These are phyloP conservation scores for Tetramorium bicarinatum DNA, from an alignment of 2,888 invertebrate genomes.

Conservation along the genomic window DNA sequence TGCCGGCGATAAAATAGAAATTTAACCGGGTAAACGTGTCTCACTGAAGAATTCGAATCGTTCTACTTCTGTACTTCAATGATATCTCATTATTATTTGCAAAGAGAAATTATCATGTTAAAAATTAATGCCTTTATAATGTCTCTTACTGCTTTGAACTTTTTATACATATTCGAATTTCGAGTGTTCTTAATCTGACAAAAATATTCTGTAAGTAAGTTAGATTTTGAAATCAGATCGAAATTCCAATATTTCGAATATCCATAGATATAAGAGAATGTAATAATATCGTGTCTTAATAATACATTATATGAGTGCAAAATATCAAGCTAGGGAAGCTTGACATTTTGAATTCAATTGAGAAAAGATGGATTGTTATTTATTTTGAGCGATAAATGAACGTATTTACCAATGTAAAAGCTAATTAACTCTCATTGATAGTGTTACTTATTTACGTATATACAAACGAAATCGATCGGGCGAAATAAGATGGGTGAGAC, in stretches of 20 bases:
- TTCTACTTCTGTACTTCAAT: not conserved
- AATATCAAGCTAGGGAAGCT: not conserved
- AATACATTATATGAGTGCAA: not conserved
- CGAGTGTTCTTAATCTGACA: not conserved
- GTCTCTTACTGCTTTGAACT: not conserved
- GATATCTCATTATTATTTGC: slow-evolving; percentile 2
- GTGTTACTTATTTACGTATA: not conserved
- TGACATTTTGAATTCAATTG: not conserved
- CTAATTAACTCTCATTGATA: not conserved
- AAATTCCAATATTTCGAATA: not conserved
- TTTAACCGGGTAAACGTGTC: slow-evolving; percentile 9
- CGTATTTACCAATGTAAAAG: not conserved
- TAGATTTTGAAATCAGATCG: not conserved
- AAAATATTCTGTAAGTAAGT: not conserved
- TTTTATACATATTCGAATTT: not conserved
- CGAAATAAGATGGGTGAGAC: slow-evolving; percentile 4
- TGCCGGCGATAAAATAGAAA: slow-evolving; percentile 38
- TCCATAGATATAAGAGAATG: not conserved
- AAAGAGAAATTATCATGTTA: not conserved
- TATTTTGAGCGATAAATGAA: not conserved
- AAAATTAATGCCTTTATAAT: not conserved
- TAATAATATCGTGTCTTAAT: not conserved
- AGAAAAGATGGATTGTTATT: not conserved
- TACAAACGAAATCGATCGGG: not conserved
- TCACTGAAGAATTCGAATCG: slow-evolving; percentile 21